phyloP scores from a whole-genome alignment of 2,113 vertebrate species.

The Stigmatopora nigra region DNA sequence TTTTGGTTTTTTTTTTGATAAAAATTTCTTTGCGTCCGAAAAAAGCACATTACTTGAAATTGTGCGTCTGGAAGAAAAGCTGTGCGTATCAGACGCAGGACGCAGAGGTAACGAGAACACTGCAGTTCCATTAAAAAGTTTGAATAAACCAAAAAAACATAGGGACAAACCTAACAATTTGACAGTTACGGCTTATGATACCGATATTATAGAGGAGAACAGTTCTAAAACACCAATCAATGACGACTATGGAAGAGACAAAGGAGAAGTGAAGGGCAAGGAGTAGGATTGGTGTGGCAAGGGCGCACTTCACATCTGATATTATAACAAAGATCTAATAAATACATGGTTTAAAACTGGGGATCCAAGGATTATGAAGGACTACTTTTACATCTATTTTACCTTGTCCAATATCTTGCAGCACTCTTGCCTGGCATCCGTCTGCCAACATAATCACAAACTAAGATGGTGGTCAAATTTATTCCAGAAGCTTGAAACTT shows the following conservation, averaged over 20 bases:
- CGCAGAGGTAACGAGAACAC: no score
- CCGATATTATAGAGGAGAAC: not conserved
- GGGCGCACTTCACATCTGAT: not conserved
- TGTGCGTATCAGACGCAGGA: no score
- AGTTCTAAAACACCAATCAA: not conserved
- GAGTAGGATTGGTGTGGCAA: conserved; percentile 7
- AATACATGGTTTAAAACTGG: conserved; percentile 9
- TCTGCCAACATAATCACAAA: conserved; percentile 50
- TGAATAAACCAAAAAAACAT: no score
- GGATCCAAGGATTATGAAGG: not conserved
- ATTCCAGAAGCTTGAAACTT: not conserved
- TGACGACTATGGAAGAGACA: not conserved
- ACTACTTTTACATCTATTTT: conserved; percentile 19
- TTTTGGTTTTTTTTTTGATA: no score
- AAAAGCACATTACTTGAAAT: no score
- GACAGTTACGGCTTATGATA: no score
- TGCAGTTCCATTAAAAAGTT: no score
- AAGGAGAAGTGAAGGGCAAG: not conserved
- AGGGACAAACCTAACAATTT: no score
- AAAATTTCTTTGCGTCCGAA: no score
- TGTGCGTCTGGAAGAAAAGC: no score
- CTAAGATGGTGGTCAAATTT: conserved; percentile 12
- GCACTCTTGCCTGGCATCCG: conserved; percentile 26
- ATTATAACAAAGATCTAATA: not conserved
- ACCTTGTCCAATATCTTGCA: conserved; percentile 37